phyloP scores from a whole-genome alignment of 2,888 invertebrate species.

The Drosophila flavopinicola region DNA sequence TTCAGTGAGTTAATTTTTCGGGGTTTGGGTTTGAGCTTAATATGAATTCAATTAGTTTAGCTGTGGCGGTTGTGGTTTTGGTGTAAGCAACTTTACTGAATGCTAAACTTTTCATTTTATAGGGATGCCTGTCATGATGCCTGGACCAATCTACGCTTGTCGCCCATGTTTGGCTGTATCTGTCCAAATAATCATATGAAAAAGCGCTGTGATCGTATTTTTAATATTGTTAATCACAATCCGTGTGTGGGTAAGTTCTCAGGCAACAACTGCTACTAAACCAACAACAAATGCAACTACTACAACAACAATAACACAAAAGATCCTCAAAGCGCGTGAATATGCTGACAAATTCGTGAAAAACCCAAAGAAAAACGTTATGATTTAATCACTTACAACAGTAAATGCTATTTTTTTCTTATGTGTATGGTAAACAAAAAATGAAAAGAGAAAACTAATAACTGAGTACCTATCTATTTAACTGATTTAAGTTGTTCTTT shows the following conservation, averaged over 20 bases:
- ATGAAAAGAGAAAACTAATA: not conserved
- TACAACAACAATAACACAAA: constrained; percentile 49
- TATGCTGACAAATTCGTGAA: constrained; percentile 40
- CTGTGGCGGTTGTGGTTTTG: constrained; percentile 22
- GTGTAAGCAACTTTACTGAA: constrained; percentile 20
- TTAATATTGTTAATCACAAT: constrained; percentile 95
- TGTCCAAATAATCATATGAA: constrained; percentile 96
- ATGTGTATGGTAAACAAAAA: constrained; percentile 33
- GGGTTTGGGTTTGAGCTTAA: constrained; percentile 24
- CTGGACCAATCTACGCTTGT: constrained; percentile 93
- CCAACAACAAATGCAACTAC: constrained; percentile 34
- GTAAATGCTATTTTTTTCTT: constrained; percentile 26
- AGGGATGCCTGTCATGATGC: constrained; percentile 94
- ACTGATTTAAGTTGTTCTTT: constrained; percentile 31
- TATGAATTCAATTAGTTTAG: constrained; percentile 65
- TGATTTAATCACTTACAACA: constrained; percentile 25
- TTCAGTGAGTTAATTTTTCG: constrained; percentile 7
- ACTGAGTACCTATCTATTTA: constrained; percentile 28
- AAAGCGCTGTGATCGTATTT: constrained; percentile 94
- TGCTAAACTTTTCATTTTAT: constrained; percentile 58
- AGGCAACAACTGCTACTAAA: constrained; percentile 27
- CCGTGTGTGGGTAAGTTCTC: constrained; percentile 94
- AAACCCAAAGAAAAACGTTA: constrained; percentile 26
- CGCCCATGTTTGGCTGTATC: constrained; percentile 96
- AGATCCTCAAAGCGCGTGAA: constrained; percentile 31